phyloP scores from a whole-genome alignment of 2,797 vertebrate species.

The Sebastes hubbsi region DNA sequence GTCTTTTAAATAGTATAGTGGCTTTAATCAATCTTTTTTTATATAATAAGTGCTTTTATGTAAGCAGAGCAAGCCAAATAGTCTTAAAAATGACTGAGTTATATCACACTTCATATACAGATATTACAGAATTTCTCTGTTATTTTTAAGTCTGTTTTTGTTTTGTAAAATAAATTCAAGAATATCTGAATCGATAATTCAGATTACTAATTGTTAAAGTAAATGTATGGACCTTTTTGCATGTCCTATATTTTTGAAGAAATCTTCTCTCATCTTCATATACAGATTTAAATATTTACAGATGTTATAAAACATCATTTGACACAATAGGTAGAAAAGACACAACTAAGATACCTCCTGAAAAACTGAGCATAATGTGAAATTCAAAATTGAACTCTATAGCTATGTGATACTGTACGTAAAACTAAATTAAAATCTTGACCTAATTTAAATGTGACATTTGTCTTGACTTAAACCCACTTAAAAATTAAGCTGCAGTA shows the following conservation, averaged over 20 bases:
- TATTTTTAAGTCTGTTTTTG: not conserved
- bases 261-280: not conserved
- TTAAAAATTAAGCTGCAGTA: not conserved
- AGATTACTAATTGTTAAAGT: not conserved
- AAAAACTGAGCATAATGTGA: not conserved
- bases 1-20: not conserved
- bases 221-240: no score
- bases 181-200: not conserved
- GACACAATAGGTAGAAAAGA: not conserved
- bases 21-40: no score
- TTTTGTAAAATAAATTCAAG: no score
- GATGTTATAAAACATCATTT: not conserved
- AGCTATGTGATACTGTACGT: not conserved
- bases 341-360: not conserved
- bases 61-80: not conserved
- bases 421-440: not conserved
- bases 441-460: not conserved
- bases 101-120: not conserved
- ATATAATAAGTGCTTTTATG: not conserved
- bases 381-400: not conserved
- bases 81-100: not conserved
- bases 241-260: not conserved
- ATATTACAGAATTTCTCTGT: not conserved
- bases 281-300: not conserved
- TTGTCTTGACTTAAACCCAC: not conserved